These are phyloP conservation scores for Probaryconus sp. DNA, from an alignment of 1,140 invertebrate species.

Conservation along the genomic window DNA sequence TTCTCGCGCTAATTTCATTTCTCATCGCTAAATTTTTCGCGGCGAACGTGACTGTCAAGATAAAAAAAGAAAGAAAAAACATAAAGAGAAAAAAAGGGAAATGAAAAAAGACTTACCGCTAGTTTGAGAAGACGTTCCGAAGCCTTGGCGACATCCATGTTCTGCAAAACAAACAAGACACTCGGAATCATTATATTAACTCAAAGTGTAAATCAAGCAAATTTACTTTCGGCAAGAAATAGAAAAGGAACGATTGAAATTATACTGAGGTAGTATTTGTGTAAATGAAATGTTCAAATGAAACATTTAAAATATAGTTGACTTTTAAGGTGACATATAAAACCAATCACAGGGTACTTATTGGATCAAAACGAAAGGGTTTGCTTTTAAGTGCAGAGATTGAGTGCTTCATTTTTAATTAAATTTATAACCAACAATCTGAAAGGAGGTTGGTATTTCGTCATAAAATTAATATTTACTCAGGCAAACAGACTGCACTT, in stretches of 20 bases:
- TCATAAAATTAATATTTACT: constrained; percentile 35
- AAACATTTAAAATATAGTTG: too few species aligned
- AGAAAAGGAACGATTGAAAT: too few species aligned
- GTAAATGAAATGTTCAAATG: too few species aligned
- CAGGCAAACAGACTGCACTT: constrained; percentile 20
- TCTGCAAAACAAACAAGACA: constrained; percentile 79
- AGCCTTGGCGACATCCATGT: constrained; percentile 92
- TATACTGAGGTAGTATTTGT: too few species aligned
- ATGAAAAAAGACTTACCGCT: constrained; percentile 82
- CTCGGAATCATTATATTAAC: constrained; percentile 62
- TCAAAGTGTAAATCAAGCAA: constrained; percentile 25
- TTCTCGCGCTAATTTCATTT: constrained; percentile 60
- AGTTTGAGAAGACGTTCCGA: constrained; percentile 90
- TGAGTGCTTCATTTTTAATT: background rate
- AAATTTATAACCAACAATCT: background rate
- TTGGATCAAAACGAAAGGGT: too few species aligned
- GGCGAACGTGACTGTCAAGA: constrained; percentile 56
- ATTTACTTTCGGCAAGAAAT: constrained; percentile 11
- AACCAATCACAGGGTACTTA: too few species aligned
- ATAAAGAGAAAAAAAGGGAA: constrained; percentile 3
- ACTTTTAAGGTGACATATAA: too few species aligned
- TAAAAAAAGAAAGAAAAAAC: constrained; percentile 35
- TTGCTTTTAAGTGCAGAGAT: constrained; percentile 4
- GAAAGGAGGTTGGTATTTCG: background rate
- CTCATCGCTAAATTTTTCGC: constrained; percentile 62